Evolutionary conservation across 1,140 invertebrate species (phyloP).

Genomic region (Melanaphis sacchari): DNA sequence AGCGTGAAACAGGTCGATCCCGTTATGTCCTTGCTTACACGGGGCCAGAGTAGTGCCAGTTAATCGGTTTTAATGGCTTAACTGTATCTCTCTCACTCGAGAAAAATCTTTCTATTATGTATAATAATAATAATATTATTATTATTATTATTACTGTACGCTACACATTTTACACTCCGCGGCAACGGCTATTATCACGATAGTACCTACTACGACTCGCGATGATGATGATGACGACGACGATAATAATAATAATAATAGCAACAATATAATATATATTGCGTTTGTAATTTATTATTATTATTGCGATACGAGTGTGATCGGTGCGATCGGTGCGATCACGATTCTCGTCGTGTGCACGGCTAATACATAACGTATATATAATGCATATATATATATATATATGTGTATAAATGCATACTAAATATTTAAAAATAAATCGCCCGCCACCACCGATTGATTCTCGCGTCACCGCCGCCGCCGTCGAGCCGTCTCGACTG

Average conservation of each 20-base stretch:
- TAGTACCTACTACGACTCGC: not conserved
- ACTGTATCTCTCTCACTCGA: constrained; percentile 37
- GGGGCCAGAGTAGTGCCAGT: constrained; percentile 19
- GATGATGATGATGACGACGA: not conserved
- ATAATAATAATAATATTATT: no score
- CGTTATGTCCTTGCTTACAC: constrained; percentile 38
- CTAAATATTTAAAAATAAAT: constrained; percentile 12
- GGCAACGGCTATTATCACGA: constrained; percentile 15
- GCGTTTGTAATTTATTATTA: not conserved
- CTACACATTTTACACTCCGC: not conserved
- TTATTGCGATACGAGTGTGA: not conserved
- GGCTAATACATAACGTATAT: not conserved
- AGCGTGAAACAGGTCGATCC: constrained; percentile 47
- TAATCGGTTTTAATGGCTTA: constrained; percentile 55
- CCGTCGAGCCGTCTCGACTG: not conserved
- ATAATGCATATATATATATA: not conserved
- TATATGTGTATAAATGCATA: not conserved
- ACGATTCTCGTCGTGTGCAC: not conserved
- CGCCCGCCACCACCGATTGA: not conserved
- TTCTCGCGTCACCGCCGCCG: not conserved
- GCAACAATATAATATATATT: constrained; percentile 10
- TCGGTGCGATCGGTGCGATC: not conserved
- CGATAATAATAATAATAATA: not conserved
- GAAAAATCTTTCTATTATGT: constrained; percentile 27
- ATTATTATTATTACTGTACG: constrained; percentile 15